These are phyloP conservation scores for Marasmarcha lunaedactyla DNA, from an alignment of 2,888 invertebrate genomes.

Conservation along the genomic window DNA sequence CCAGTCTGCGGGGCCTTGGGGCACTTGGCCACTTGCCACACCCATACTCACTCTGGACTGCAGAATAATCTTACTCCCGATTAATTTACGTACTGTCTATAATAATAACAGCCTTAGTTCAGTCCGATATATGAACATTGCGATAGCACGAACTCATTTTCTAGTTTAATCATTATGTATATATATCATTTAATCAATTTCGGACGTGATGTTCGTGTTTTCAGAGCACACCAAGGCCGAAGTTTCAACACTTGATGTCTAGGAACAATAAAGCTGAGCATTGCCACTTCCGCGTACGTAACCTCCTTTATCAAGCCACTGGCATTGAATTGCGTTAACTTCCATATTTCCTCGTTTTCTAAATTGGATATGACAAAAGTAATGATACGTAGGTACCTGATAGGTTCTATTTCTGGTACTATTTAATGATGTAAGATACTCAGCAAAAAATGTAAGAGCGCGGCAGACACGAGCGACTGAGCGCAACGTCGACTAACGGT, in stretches of 20 bases:
- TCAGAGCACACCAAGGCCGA: constrained; percentile 32
- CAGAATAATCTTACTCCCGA: not conserved
- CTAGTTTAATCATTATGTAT: no score
- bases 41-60: constrained; percentile 22
- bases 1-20: constrained; percentile 49
- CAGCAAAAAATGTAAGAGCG: constrained; percentile 12
- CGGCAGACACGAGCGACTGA: constrained; percentile 22
- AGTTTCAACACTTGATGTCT: constrained; percentile 35
- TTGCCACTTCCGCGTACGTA: constrained; percentile 54
- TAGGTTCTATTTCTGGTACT: not conserved
- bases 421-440: not conserved
- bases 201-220: not conserved
- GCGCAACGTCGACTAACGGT: constrained; percentile 52
- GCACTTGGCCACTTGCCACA: constrained; percentile 56
- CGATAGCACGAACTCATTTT: no score
- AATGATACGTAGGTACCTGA: not conserved
- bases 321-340: constrained; percentile 52
- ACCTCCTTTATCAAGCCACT: constrained; percentile 48
- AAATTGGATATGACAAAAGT: not conserved
- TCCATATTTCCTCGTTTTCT: constrained; percentile 37
- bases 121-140: no score
- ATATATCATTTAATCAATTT: not conserved
- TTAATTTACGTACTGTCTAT: not conserved
- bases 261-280: constrained; percentile 45
- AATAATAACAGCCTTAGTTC: not conserved